phyloP scores from a whole-genome alignment of 1,140 invertebrate genomes.

The Bacillus rossius region DNA sequence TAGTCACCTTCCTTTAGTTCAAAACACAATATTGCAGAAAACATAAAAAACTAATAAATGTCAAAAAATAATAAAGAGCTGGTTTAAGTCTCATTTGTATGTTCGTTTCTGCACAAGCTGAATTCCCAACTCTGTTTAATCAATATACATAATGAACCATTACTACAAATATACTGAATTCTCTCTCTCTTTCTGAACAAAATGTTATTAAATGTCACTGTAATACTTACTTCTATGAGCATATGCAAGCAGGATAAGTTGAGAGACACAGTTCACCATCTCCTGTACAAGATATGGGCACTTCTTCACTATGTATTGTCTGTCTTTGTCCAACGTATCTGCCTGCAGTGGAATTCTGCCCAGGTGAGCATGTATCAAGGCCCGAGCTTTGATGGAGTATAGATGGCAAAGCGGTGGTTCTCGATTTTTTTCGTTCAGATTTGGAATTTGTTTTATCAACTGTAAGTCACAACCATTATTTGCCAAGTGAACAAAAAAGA shows the following conservation, averaged over 20 bases:
- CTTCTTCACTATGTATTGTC: slow-evolving; percentile 85
- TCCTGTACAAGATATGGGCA: slow-evolving; percentile 96
- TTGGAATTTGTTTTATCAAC: slow-evolving; percentile 85
- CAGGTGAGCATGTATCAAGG: slow-evolving; percentile 92
- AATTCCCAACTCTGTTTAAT: background rate
- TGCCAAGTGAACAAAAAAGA: background rate
- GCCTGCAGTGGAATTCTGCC: slow-evolving; percentile 73
- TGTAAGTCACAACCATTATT: slow-evolving; percentile 41
- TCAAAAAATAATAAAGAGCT: background rate
- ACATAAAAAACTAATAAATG: background rate
- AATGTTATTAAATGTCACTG: too few relatives aligned
- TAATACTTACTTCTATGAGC: slow-evolving; percentile 70
- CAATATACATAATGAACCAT: background rate
- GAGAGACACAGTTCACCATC: slow-evolving; percentile 93
- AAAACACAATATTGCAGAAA: too few relatives aligned
- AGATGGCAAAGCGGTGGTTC: slow-evolving; percentile 87
- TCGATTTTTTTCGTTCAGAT: slow-evolving; percentile 92
- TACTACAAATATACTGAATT: too few relatives aligned
- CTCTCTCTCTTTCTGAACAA: too few relatives aligned
- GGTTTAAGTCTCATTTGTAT: too few relatives aligned
- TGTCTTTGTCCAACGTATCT: slow-evolving; percentile 76
- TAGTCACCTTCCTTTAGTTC: too few relatives aligned
- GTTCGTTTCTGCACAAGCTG: too few relatives aligned
- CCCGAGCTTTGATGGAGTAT: slow-evolving; percentile 96
- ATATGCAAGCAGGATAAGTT: slow-evolving; percentile 88